Percentiles rank a stretch among this genome's conserved stretches.
Evolutionary conservation across 2,797 vertebrate genomes (phyloP).

Genomic region (Muscicapa comitata): DNA sequence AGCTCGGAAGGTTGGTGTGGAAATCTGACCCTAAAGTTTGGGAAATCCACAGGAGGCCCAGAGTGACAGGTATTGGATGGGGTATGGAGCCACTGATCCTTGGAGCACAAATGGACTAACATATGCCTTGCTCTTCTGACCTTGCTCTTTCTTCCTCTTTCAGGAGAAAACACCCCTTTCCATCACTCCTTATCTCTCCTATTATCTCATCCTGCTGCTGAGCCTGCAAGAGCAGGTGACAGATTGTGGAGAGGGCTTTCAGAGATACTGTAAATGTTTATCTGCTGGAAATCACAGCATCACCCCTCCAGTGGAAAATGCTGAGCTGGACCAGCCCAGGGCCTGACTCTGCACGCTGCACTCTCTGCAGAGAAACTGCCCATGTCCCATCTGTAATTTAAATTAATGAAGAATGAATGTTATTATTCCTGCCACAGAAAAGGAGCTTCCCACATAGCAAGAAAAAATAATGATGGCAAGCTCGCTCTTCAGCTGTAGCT

Average conservation of each 20-base stretch:
- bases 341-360: not conserved
- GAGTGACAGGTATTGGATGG: not conserved
- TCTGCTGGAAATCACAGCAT: constrained; percentile 34
- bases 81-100: not conserved
- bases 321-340: not conserved
- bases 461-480: not conserved
- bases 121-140: not conserved
- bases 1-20: not conserved
- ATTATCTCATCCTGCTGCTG: not conserved
- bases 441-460: not conserved
- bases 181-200: not conserved
- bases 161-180: not conserved
- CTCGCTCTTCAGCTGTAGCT: not conserved
- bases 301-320: not conserved
- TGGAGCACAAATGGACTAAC: not conserved
- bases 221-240: not conserved
- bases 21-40: not conserved
- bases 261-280: not conserved
- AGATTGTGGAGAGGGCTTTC: not conserved
- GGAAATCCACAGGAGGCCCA: not conserved
- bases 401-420: not conserved
- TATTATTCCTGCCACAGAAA: not conserved
- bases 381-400: not conserved
- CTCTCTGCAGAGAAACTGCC: not conserved
- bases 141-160: not conserved